phyloP scores from a whole-genome alignment of 1,140 invertebrate genomes.

The Oppia nitens region DNA sequence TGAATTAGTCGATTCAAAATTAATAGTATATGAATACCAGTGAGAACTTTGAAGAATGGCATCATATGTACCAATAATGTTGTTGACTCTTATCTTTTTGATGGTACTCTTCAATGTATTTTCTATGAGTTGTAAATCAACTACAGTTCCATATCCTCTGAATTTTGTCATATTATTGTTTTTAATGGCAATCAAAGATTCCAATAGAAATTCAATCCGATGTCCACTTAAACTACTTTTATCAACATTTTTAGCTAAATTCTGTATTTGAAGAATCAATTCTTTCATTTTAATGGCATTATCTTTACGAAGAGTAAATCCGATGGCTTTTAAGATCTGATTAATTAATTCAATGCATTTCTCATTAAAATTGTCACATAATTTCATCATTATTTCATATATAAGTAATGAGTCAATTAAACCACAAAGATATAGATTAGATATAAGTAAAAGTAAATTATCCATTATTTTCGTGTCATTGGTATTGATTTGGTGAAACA shows the following conservation, averaged over 20 bases:
- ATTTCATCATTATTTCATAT: conserved; percentile 13
- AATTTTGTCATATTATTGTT: conserved; percentile 17
- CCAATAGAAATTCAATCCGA: conserved; percentile 14
- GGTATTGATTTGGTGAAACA: background rate
- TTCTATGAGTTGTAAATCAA: conserved; percentile 5
- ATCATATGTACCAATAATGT: conserved; percentile 11
- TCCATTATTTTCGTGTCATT: conserved; percentile 12
- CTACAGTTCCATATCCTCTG: conserved; percentile 3
- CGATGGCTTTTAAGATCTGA: conserved; percentile 8
- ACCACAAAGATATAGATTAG: conserved; percentile 11
- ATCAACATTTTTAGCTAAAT: background rate
- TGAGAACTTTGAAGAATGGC: conserved; percentile 9
- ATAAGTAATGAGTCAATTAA: conserved; percentile 11
- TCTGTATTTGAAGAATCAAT: conserved; percentile 12
- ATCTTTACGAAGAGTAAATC: conserved; percentile 15
- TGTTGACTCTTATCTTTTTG: conserved; percentile 5
- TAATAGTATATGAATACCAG: conserved; percentile 12
- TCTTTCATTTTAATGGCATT: conserved; percentile 13
- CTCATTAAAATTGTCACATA: conserved; percentile 7
- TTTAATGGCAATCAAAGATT: conserved; percentile 16
- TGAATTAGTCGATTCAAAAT: background rate
- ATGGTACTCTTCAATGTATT: conserved; percentile 6
- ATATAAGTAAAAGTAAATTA: conserved; percentile 8
- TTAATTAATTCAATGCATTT: conserved; percentile 18
- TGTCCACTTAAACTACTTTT: background rate